Evolutionary conservation across 2,113 vertebrate genomes (phyloP), one percentile per base, ranked within the genome.

Genomic region (Spea multiplicata): DNA sequence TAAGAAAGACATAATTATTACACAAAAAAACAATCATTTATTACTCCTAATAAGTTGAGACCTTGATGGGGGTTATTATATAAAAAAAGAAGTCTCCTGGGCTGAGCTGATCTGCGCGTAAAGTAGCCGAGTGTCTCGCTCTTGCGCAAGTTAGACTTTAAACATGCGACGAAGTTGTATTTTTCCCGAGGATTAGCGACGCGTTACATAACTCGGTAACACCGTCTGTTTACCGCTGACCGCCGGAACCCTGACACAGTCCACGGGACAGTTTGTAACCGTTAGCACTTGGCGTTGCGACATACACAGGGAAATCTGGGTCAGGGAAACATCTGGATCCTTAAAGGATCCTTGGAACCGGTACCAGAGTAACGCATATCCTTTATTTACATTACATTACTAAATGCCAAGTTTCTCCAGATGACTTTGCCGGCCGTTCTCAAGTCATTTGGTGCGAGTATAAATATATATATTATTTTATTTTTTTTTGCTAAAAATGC

Each of bases 301-400:
- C 64, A 73, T 30, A 13, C 44, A 16, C 16, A 47, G 69, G 68
- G 47, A 17, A 44, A 50, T 45, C n/a, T 8, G 68, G 76, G 69
- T 72, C 59, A 78, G 76, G 30, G 76, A 78, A 78, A 65, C 76
- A 78, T 69, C 76, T 52, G 76, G 61, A 66, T 78, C 77, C 77
- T 67, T 48, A 55, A 13, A 55, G 50, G 44, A 46, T 69, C 9
- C 9, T 16, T 44, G 30, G 49, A 69, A 48, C 69, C 55, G 3
- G 14, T 59, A 13, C 50, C 8, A 46, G 49, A 48, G 6, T 45
- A 30, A 47, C 48, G 10, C 47, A 45, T 9, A 49, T 59, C 44
- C 50, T n/a, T 46, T 80, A 52, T 73, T 79, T 79, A 79, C 76
- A 73, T 47, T 45, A 66, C 44, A 10, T 49, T 46, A 44, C 61